Evolutionary conservation across 2,113 vertebrate genomes (phyloP).

Genomic region (Vulpes ferrilata): DNA sequence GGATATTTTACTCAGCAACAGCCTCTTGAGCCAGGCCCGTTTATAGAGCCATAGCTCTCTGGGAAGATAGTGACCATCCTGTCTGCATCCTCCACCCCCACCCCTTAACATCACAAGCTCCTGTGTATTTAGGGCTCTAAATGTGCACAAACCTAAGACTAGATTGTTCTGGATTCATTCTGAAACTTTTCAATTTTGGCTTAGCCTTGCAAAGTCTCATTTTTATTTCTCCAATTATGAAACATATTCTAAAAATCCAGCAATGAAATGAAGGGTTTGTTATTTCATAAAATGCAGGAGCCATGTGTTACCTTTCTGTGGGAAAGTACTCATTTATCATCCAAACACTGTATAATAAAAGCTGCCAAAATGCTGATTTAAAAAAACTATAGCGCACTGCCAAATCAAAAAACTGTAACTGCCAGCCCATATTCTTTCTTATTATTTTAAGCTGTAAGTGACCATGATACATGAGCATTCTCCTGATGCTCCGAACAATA

Average conservation of each 20-base stretch:
- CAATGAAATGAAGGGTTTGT: not conserved
- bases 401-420: not conserved
- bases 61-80: not conserved
- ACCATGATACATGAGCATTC: not conserved
- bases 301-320: constrained; percentile 61
- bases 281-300: constrained; percentile 63
- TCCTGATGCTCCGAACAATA: not conserved
- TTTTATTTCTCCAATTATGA: constrained; percentile 57
- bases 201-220: constrained; percentile 26
- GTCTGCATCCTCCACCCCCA: not conserved
- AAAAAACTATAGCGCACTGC: not conserved
- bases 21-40: not conserved
- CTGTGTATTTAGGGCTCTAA: not conserved
- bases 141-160: not conserved
- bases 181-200: constrained; percentile 30
- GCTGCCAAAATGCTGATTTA: constrained; percentile 38
- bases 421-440: not conserved
- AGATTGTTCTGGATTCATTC: not conserved
- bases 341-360: constrained; percentile 53
- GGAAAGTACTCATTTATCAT: constrained; percentile 63
- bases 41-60: not conserved
- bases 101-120: not conserved
- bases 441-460: constrained; percentile 58
- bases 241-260: constrained; percentile 54
- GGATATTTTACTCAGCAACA: not conserved